phyloP scores from a whole-genome alignment of 2,888 invertebrate species.

The Agrotis exclamationis region DNA sequence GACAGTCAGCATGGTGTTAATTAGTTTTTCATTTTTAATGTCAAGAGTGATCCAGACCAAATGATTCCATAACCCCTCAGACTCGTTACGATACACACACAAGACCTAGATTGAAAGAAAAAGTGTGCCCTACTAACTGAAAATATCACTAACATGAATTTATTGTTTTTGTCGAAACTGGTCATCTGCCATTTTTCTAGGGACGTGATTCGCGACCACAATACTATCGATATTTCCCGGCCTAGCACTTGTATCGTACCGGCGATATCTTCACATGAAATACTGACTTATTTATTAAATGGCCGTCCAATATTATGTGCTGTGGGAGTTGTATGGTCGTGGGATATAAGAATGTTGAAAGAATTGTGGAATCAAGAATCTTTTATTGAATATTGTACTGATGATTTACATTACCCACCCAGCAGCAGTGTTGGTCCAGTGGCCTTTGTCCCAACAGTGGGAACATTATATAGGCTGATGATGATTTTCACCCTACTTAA shows the following conservation, averaged over 20 bases:
- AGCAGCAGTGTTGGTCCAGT: too few species aligned
- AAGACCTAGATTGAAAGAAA: not conserved
- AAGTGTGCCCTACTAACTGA: not conserved
- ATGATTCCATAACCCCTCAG: not conserved
- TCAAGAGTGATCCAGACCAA: too few species aligned
- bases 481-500: too few species aligned
- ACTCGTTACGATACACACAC: not conserved
- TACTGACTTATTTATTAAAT: constrained; percentile 47
- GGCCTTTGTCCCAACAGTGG: too few species aligned
- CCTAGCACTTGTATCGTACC: constrained; percentile 22
- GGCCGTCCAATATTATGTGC: constrained; percentile 7
- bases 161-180: constrained; percentile 26
- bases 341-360: constrained; percentile 1
- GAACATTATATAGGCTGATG: too few species aligned
- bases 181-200: constrained; percentile 46
- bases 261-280: constrained; percentile 43
- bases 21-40: too few species aligned
- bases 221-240: constrained; percentile 23
- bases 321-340: not conserved
- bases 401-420: not conserved
- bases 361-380: not conserved
- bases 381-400: constrained; percentile 5
- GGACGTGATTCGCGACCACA: constrained; percentile 49
- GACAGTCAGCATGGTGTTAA: too few species aligned
- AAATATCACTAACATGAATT: constrained; percentile 15